Evolutionary conservation across 1,140 invertebrate genomes (phyloP).

Genomic region (Sinella curviseta): DNA sequence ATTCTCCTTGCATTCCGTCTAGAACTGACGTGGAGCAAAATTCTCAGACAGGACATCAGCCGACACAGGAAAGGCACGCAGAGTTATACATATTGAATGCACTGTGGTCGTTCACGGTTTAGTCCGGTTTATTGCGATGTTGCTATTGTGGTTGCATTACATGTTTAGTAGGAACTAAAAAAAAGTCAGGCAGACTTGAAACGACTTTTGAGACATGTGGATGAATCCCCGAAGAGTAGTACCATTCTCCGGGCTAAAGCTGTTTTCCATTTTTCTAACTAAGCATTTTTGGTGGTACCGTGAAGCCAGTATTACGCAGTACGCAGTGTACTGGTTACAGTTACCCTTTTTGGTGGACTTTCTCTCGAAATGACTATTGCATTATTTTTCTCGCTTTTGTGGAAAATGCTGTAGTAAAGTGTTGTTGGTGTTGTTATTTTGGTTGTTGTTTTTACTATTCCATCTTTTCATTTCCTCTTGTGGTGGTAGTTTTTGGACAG

Average conservation of each 20-base stretch:
- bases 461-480: neutral
- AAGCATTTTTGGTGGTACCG: neutral
- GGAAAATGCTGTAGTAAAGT: too few species aligned
- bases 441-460: too few species aligned
- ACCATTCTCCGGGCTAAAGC: neutral
- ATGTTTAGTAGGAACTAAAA: neutral
- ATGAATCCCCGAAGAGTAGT: conserved; percentile 5
- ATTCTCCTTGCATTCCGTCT: neutral
- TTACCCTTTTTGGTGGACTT: too few species aligned
- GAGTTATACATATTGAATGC: neutral
- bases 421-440: too few species aligned
- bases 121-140: neutral
- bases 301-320: too few species aligned
- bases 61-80: neutral
- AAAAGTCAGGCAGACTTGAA: neutral
- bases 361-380: too few species aligned
- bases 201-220: conserved; percentile 5
- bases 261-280: neutral
- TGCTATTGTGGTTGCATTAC: neutral
- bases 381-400: too few species aligned
- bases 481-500: too few species aligned
- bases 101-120: neutral
- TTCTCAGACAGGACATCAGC: neutral
- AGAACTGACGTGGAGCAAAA: neutral
- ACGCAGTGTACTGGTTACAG: too few species aligned